These are phyloP conservation scores for Xiphophorus birchmanni DNA, from an alignment of 2,797 vertebrate genomes.

Conservation along the genomic window DNA sequence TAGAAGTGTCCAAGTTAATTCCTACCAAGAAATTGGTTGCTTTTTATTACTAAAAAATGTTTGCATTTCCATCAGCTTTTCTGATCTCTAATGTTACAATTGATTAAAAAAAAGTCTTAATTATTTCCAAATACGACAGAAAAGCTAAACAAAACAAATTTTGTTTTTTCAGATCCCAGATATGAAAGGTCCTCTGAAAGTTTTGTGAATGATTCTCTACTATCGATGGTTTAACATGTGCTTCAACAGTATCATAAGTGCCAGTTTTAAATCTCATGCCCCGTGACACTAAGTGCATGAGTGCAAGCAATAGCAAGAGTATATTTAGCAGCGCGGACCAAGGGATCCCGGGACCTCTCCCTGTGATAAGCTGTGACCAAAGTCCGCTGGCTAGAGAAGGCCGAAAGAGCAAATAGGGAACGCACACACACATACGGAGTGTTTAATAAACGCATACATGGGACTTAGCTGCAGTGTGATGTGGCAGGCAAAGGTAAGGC, in stretches of 20 bases:
- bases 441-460: conserved; percentile 63
- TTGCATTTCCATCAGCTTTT: neutral
- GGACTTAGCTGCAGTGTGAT: conserved; percentile 51
- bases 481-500: conserved; percentile 48
- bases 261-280: conserved; percentile 16
- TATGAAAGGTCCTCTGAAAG: neutral
- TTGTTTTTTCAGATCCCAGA: neutral
- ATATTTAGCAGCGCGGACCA: conserved; percentile 76
- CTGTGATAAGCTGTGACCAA: conserved; percentile 82
- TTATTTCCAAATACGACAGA: neutral
- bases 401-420: conserved; percentile 70
- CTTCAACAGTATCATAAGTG: neutral
- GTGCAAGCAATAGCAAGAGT: conserved; percentile 42
- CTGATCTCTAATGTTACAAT: neutral
- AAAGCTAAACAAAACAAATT: neutral
- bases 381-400: conserved; percentile 74
- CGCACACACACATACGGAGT: conserved; percentile 37
- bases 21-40: neutral
- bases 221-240: neutral
- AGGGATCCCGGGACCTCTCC: conserved; percentile 80
- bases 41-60: neutral
- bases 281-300: conserved; percentile 22
- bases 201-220: neutral
- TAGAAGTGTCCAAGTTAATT: neutral
- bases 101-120: neutral